Base-by-base conservation (phyloP, 2,113 vertebrate genomes). In the Gallinago paraguaiae region DNA sequence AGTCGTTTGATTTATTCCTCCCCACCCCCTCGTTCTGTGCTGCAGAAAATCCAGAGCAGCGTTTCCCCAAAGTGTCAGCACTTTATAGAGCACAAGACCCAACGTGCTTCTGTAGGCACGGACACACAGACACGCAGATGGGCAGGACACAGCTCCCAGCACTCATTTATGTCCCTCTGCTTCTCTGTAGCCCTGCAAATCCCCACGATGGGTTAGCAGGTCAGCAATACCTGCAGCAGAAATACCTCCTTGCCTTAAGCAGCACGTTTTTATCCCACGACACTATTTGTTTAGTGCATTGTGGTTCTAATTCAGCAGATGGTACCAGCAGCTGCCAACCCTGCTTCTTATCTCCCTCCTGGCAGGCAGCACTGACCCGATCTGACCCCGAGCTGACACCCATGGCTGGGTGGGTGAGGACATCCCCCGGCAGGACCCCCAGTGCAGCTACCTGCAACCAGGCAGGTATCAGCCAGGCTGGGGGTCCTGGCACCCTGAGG, bases 301-400 rank as follows among this genome's bases (percentile, higher is more conserved):
- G 93, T 59, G 88, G 83, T 93, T 86, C 33, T 84, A 83, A 63
- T 77, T 93, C 88, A 61, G 93, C 95, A 96, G 87, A 95, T 93
- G 90, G 90, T 80, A 60, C 90, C 82, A 81, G 76, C 90, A 96
- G 92, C 95, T 92, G 94, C 92, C 90, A 95, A n/a, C 76, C 16
- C 92, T 13, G 17, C 13, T 41, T 74, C 90, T 96, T 94, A 93
- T 94, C 96, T 94, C 60, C 81, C 78, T 75, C 84, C 45, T 68
- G 17, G 91, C 91, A 90, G 92, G 82, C 82, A 0, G 86, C 33
- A 3, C 11, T 75, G 94, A 78, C 91, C 94, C 30, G 0, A 43
- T 31, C 48, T 85, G 65, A 93, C 94, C 94, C 83, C 1, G 2
- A 18, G 18, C 43, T 85, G 82, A 39, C 80, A 83, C 88, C 78